A percentile compares a stretch with the other conserved stretches of the same genome.
Conservation (phyloP, 2,113 vertebrate genomes). For the Pogona vitticeps region DNA sequence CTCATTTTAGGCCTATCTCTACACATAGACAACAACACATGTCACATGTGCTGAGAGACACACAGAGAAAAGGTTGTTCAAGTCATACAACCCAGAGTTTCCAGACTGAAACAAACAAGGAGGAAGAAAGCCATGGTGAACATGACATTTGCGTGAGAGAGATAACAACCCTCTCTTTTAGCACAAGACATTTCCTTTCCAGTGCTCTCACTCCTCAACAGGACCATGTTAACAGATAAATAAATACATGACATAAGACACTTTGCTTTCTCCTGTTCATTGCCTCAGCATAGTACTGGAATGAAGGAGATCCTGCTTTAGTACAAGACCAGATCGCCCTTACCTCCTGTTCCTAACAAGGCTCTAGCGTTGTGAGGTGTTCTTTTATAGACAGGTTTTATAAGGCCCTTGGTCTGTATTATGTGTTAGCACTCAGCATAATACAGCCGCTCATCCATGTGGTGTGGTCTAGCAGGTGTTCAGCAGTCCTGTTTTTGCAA, state of each 20-base stretch:
- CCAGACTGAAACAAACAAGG: neutral
- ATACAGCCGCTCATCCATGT: neutral
- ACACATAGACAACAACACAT: neutral
- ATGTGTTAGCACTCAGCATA: neutral
- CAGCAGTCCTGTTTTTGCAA: neutral
- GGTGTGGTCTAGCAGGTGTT: neutral
- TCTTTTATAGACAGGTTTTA: neutral
- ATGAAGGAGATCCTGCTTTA: too few species aligned
- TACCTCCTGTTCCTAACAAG: neutral
- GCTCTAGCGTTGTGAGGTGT: neutral
- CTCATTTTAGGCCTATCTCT: too few species aligned
- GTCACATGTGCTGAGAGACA: neutral
- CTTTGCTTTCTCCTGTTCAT: neutral
- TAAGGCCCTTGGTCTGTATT: neutral
- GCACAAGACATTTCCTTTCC: too few species aligned
- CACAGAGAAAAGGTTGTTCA: neutral
- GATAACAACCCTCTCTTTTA: neutral
- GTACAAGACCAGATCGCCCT: too few species aligned
- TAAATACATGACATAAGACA: too few species aligned
- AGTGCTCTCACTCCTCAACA: too few species aligned
- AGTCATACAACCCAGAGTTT: neutral
- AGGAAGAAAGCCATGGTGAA: too few species aligned
- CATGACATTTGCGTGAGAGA: too few species aligned
- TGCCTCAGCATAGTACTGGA: neutral
- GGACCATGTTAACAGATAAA: too few species aligned